A percentile compares a stretch with the other conserved stretches of the same genome.
Conservation (phyloP, 2,888 invertebrate genomes). For the Melanophora roralis region DNA sequence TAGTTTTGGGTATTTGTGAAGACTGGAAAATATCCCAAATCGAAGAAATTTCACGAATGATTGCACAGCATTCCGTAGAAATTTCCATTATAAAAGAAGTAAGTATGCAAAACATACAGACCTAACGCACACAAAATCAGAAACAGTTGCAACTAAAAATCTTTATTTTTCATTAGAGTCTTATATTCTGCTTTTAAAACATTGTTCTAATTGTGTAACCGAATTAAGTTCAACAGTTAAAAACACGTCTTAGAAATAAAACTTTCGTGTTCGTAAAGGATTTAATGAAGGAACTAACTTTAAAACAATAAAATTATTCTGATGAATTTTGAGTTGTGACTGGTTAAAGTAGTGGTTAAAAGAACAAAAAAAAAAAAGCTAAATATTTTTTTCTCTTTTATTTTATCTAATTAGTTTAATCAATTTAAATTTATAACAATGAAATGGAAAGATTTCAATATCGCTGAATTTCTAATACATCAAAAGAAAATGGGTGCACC, state of each 20-base stretch:
- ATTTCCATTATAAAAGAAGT: constrained; percentile 70
- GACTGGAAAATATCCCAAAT: constrained; percentile 72
- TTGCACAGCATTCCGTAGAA: constrained; percentile 69
- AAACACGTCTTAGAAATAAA: too few relatives aligned
- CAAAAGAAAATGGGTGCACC: constrained; percentile 74
- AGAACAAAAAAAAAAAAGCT: neutral
- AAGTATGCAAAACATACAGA: constrained; percentile 46
- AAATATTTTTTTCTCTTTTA: constrained; percentile 4
- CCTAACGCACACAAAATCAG: neutral
- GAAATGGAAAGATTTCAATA: constrained; percentile 74
- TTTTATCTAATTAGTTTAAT: constrained; percentile 64
- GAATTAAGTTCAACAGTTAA: too few relatives aligned
- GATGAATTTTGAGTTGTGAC: too few relatives aligned
- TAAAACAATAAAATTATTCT: too few relatives aligned
- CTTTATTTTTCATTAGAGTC: too few relatives aligned
- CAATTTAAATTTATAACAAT: constrained; percentile 73
- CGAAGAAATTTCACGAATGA: constrained; percentile 68
- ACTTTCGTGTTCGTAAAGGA: too few relatives aligned
- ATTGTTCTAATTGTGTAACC: too few relatives aligned
- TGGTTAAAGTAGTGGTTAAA: neutral
- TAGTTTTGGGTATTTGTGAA: constrained; percentile 73
- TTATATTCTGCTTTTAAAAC: too few relatives aligned
- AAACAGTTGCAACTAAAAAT: neutral
- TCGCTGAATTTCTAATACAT: constrained; percentile 73
- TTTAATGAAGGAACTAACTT: too few relatives aligned